Evolutionary conservation across 2,113 vertebrate species (phyloP), one percentile per base, ranked within the genome.

Genomic region (Xiphophorus couchianus): DNA sequence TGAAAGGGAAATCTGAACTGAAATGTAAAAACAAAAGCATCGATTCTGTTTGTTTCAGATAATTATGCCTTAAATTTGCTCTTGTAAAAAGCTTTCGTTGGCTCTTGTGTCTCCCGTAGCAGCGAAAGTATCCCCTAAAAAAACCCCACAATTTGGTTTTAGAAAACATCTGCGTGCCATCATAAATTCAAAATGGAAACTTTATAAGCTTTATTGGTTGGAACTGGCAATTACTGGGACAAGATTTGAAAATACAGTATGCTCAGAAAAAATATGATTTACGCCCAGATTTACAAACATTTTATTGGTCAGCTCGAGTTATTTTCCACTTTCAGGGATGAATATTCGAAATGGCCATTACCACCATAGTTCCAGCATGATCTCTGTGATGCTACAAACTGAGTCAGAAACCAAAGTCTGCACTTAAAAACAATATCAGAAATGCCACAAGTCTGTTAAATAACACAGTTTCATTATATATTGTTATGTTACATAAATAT

Each of bases 401-500:
- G 60, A 68, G 62, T 67, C 60, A 71, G 58, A 35, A 74, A 48
- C 68, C 73, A 84, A 83, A 13, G 39, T 63, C 81, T 88, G 65
- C 69, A 80, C 64, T 71, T 42, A 73, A 76, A 35, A 71, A 72
- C 13, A 83, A 69, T 31, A 28, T 78, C 73, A 87, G 73, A 73
- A 84, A 76, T 64, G 62, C 69, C 69, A 85, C 85, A 86, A 85
- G 80, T 72, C 64, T 67, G 86, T 92, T 93, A 93, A 93, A 93
- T 93, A 91, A 92, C 89, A 91, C 90, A 82, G 77, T 88, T 85
- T 91, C 89, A 92, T 89, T 90, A 90, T 90, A 93, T 90, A 92
- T 89, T 91, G 89, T 89, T 91, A 90, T 88, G 81, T 91, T 88
- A 93, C 90, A 93, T 92, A 93, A 92, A 93, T 93, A 93, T 91